Conservation (phyloP, 2,113 vertebrate species). For the Perca schrenkii region DNA sequence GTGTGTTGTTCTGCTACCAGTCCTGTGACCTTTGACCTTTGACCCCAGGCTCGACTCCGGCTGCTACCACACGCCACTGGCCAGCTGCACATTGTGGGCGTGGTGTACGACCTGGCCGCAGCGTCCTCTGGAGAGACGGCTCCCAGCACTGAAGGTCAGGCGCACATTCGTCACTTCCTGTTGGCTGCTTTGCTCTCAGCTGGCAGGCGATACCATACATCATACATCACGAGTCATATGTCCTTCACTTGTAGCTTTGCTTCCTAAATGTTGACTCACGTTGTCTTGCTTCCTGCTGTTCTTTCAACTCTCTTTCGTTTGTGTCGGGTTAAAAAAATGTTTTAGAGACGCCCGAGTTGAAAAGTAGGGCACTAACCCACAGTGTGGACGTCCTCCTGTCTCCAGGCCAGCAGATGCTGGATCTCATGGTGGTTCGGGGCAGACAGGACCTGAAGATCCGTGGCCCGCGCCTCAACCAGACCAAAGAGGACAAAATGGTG, state of each 20-base stretch:
- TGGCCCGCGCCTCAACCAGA: constrained; percentile 94
- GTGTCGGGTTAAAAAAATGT: neutral
- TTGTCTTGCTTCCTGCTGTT: no score
- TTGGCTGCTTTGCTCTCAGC: neutral
- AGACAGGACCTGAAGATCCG: constrained; percentile 95
- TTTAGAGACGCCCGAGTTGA: neutral
- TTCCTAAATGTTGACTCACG: no score
- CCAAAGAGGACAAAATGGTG: constrained; percentile 97
- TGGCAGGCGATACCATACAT: no score
- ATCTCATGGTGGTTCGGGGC: constrained; percentile 89
- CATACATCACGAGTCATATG: no score
- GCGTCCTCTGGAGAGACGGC: constrained; percentile 85
- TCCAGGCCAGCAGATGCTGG: constrained; percentile 84
- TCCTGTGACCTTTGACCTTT: constrained; percentile 10
- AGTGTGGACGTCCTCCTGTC: neutral
- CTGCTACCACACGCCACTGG: constrained; percentile 95
- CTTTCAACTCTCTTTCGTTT: neutral
- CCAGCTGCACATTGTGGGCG: constrained; percentile 93
- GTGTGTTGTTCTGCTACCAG: neutral
- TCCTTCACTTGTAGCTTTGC: no score
- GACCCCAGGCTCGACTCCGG: constrained; percentile 92
- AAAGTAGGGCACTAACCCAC: neutral
- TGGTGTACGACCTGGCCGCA: constrained; percentile 94
- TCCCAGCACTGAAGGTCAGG: constrained; percentile 85
- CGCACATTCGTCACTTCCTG: neutral